Evolutionary conservation across 2,113 vertebrate species (phyloP).

Genomic region (Agapornis roseicollis): DNA sequence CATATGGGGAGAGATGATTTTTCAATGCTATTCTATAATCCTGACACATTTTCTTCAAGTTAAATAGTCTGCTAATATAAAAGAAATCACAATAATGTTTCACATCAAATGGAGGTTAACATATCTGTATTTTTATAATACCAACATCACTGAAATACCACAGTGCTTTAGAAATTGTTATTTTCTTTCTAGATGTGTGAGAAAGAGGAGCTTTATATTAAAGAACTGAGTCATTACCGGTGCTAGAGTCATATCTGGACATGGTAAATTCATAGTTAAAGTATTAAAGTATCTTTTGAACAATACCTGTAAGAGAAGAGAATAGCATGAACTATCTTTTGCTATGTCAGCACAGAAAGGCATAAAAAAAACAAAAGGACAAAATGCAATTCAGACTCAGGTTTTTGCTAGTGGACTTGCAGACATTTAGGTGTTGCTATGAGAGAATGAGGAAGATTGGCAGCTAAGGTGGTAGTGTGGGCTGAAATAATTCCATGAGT

Average conservation of each 20-base stretch:
- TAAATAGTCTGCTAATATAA: neutral
- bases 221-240: neutral
- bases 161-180: neutral
- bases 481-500: neutral
- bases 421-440: neutral
- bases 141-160: neutral
- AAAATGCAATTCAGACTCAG: neutral
- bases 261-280: neutral
- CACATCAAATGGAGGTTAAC: neutral
- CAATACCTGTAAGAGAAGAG: neutral
- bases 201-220: neutral
- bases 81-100: neutral
- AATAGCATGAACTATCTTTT: neutral
- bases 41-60: neutral
- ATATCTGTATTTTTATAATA: neutral
- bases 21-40: neutral
- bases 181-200: neutral
- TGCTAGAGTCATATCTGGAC: neutral
- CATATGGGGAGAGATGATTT: neutral
- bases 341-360: neutral
- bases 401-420: neutral
- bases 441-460: neutral
- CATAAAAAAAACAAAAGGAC: neutral
- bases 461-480: neutral
- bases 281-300: neutral